phyloP scores from a whole-genome alignment of 2,888 invertebrate species.

The Bursaphelenchus okinawaensis region DNA sequence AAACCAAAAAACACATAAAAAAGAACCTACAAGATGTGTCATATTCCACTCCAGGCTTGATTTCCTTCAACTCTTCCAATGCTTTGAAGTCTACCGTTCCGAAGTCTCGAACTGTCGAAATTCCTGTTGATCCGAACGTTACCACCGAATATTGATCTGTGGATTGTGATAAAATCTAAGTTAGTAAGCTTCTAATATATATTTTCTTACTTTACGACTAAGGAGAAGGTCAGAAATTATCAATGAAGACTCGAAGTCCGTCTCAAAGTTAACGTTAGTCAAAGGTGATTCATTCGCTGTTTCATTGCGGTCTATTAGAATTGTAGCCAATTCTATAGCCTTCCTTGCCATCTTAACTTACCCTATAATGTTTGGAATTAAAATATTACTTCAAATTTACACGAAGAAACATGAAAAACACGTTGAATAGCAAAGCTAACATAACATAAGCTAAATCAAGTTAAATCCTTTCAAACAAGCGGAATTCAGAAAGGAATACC shows the following conservation, averaged over 20 bases:
- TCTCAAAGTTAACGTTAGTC: background rate
- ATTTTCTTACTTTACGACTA: constrained; percentile 14
- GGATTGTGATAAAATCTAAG: constrained; percentile 29
- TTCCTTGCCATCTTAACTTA: no score
- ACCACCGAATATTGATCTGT: constrained; percentile 19
- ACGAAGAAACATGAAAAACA: no score
- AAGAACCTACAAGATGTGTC: constrained; percentile 20
- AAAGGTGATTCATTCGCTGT: constrained; percentile 14
- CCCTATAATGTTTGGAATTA: no score
- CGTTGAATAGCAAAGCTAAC: no score
- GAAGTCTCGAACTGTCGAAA: constrained; percentile 11
- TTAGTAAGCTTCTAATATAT: background rate
- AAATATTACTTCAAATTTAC: no score
- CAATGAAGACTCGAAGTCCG: constrained; percentile 14
- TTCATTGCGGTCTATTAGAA: constrained; percentile 13
- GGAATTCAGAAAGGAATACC: no score
- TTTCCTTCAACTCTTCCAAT: constrained; percentile 17
- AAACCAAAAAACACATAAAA: background rate
- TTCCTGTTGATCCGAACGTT: constrained; percentile 15
- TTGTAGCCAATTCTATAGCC: background rate
- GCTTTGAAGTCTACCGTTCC: constrained; percentile 18
- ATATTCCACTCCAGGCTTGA: constrained; percentile 15
- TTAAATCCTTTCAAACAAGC: no score
- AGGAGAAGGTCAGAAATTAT: constrained; percentile 13
- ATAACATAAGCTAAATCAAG: no score